A percentile compares a stretch with the other conserved stretches of the same genome.
Evolutionary conservation across 2,113 vertebrate species (phyloP).

Genomic region (Dicrurus megarhynchus): DNA sequence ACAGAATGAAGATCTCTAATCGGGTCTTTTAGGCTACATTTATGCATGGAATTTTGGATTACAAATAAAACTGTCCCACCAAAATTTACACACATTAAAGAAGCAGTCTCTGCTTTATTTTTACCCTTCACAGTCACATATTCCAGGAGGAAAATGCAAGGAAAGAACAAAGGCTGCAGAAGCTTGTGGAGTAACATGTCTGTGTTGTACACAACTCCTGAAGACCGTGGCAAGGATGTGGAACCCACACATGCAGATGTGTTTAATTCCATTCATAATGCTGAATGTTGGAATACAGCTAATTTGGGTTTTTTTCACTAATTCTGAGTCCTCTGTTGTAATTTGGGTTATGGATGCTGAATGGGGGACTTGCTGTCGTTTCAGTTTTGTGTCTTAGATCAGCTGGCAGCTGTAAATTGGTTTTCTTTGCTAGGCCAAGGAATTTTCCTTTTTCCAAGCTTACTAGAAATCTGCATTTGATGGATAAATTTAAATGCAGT

Average conservation of each 20-base stretch:
- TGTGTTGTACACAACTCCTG: not conserved
- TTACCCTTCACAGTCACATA: not conserved
- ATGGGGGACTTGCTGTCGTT: not conserved
- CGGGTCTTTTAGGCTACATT: not conserved
- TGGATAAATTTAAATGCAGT: constrained; percentile 35
- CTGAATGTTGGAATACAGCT: not conserved
- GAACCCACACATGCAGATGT: not conserved
- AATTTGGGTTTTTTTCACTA: not conserved
- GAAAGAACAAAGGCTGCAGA: not conserved
- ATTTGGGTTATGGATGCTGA: not conserved
- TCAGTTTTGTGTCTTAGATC: not conserved
- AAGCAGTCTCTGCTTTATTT: not conserved
- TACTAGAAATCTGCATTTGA: constrained; percentile 23
- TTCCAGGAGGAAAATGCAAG: not conserved
- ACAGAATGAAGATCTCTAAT: constrained; percentile 6
- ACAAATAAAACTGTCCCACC: not conserved
- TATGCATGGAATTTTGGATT: not conserved
- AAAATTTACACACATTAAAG: not conserved
- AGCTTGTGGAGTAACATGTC: not conserved
- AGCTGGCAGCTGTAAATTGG: constrained; percentile 18
- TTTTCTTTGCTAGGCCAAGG: constrained; percentile 51
- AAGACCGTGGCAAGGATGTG: not conserved
- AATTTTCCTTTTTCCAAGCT: constrained; percentile 40
- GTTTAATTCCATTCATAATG: not conserved
- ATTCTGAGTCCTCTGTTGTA: not conserved